Evolutionary conservation across 2,113 vertebrate genomes (phyloP), one percentile per base, ranked within the genome.

Genomic region (Upupa epops): DNA sequence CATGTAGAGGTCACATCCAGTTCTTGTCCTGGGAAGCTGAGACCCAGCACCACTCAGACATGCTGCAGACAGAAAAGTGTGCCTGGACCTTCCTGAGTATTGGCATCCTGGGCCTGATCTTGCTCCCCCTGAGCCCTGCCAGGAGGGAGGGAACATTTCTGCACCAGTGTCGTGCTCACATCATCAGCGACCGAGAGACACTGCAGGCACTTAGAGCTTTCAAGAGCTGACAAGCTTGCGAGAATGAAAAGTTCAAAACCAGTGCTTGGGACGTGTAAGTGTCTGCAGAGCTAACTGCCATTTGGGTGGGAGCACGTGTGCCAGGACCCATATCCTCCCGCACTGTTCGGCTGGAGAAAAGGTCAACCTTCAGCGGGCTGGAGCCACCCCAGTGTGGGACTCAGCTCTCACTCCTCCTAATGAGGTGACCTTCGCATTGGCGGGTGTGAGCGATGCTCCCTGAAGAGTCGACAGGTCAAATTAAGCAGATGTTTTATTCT

Each of bases 171-270:
- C 75, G 2, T 3, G 46, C 68, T 83, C 31, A 1, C 17, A 88
- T 76, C 61, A 7, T 79, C 93, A 91, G 58, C 0, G 13, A 91
- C 64, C 56, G 8, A 8, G 69, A 89, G 65, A 51, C 86, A 54
- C 83, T 0, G 2, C 20, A 10, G 61, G 54, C 83, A 31, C 88
- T 91, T 28, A 4, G 2, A 90, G 89, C 91, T 54, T 92, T 96
- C 93, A 92, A 37, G 88, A 90, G 75, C 91, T 96, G 96, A 94
- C 96, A 97, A 12, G 82, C 60, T 24, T 6, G 42, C 34, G 83
- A 78, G 95, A 65, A 95, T 96, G 96, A 96, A 97, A 97, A 96
- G 96, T 97, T 97, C 96, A 97, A 76, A 90, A 75, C 40, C 45
- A 11, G 83, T 71, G 91, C 94, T 94, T 1, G 13, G 94, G 93